A percentile compares a stretch with the other conserved stretches of the same genome.
These are phyloP conservation scores for Scotopteryx bipunctaria DNA, from an alignment of 2,888 invertebrate species.

Conservation along the genomic window DNA sequence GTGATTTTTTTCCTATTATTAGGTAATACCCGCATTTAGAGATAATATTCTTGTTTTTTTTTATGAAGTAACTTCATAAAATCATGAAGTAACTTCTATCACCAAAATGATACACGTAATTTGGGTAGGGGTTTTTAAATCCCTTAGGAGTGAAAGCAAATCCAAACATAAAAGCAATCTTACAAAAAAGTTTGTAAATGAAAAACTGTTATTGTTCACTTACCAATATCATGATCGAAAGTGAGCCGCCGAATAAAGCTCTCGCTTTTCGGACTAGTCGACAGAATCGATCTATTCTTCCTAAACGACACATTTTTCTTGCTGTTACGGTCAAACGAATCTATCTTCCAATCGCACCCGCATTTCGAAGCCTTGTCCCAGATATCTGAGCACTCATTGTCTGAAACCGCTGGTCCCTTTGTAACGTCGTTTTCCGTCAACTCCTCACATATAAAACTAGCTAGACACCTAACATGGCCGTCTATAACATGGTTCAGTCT, in stretches of 20 bases:
- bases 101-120: no score
- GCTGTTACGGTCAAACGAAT: conserved; percentile 75
- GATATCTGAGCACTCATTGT: conserved; percentile 80
- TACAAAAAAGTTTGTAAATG: background rate
- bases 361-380: conserved; percentile 85
- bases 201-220: conserved; percentile 36
- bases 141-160: no score
- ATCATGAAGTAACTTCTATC: no score
- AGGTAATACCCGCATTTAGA: no score
- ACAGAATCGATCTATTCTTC: conserved; percentile 77
- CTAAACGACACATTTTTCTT: conserved; percentile 80
- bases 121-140: no score
- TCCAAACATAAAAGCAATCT: no score
- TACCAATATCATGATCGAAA: conserved; percentile 77
- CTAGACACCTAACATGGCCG: conserved; percentile 68
- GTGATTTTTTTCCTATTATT: no score
- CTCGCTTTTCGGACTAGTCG: conserved; percentile 71
- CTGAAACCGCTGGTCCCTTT: conserved; percentile 80
- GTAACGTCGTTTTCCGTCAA: conserved; percentile 58
- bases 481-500: conserved; percentile 62
- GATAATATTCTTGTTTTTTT: no score
- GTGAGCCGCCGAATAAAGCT: conserved; percentile 69
- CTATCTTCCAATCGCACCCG: conserved; percentile 85
- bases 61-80: no score
- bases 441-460: conserved; percentile 73